Evolutionary conservation across 1,140 invertebrate species (phyloP).

Genomic region (Wiebesia pumilae): DNA sequence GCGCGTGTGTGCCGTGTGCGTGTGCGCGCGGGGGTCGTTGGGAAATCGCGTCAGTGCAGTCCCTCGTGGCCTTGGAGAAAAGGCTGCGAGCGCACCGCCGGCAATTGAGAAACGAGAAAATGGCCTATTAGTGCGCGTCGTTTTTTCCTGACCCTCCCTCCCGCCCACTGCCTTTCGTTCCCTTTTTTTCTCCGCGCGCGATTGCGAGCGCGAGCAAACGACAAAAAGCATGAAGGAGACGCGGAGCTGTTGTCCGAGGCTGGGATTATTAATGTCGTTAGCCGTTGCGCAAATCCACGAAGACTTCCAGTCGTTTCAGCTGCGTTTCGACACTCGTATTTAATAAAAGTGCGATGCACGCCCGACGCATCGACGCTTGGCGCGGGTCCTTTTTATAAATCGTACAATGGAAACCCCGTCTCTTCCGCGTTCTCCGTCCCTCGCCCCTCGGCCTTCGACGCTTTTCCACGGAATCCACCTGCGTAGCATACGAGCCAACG

Average conservation of each 20-base stretch:
- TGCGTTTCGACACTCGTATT: neutral
- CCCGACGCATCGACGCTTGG: neutral
- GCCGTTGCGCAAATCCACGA: neutral
- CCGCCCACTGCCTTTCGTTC: neutral
- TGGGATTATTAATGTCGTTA: neutral
- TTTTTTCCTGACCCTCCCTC: no score
- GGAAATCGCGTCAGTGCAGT: constrained; percentile 37
- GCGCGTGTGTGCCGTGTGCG: neutral
- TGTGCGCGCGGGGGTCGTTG: neutral
- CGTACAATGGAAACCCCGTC: neutral
- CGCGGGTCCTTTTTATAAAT: neutral
- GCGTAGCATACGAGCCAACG: neutral
- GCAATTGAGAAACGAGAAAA: constrained; percentile 48
- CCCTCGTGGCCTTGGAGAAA: constrained; percentile 39
- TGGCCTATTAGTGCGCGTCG: constrained; percentile 32
- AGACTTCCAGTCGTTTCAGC: neutral
- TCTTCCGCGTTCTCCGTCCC: neutral
- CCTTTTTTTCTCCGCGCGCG: neutral
- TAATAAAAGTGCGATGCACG: neutral
- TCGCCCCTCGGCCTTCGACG: neutral
- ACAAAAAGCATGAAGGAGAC: neutral
- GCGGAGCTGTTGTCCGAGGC: neutral
- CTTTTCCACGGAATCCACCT: neutral
- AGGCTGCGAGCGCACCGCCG: neutral
- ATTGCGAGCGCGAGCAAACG: neutral